Evolutionary conservation across 53 echinoderm and acorn worm genomes (phyloP).

Genomic region (Crossaster papposus): DNA sequence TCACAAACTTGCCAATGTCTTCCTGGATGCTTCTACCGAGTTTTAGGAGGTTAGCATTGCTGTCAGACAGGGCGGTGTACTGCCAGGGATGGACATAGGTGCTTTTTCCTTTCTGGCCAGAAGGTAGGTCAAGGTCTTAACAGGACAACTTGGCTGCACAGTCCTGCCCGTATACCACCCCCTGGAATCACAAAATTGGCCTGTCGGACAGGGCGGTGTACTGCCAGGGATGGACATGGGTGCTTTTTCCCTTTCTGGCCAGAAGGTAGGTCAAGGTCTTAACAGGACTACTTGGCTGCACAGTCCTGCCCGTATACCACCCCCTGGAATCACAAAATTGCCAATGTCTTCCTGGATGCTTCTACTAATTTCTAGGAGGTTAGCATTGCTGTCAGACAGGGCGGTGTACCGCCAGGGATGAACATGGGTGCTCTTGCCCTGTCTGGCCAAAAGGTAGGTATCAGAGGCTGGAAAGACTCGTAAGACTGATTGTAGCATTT

Average conservation of each 20-base stretch:
- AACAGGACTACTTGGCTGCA: conserved; percentile 62
- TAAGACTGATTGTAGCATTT: conserved; percentile 32
- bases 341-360: conserved; percentile 31
- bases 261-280: conserved; percentile 36
- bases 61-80: conserved; percentile 62
- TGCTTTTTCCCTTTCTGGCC: too few relatives aligned
- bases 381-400: conserved; percentile 74
- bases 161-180: conserved; percentile 70
- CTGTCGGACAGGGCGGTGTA: too few relatives aligned
- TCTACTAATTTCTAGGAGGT: conserved; percentile 71
- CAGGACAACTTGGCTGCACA: conserved; percentile 62
- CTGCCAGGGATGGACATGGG: too few relatives aligned
- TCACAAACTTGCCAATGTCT: conserved; percentile 46
- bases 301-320: conserved; percentile 71
- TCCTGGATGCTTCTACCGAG: conserved; percentile 54
- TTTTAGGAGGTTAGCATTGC: conserved; percentile 74
- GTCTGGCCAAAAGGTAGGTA: conserved; percentile 77
- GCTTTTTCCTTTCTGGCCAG: conserved; percentile 89
- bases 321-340: conserved; percentile 67
- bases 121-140: conserved; percentile 65
- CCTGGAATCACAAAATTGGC: conserved; percentile 67
- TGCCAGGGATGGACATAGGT: too few relatives aligned
- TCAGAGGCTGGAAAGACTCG: not conserved
- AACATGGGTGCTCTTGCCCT: conserved; percentile 82
- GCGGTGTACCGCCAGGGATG: conserved; percentile 66